Percentiles rank a stretch among this genome's conserved stretches.
These are phyloP conservation scores for Eupithecia abbreviata DNA, from an alignment of 2,888 invertebrate species.

Conservation along the genomic window DNA sequence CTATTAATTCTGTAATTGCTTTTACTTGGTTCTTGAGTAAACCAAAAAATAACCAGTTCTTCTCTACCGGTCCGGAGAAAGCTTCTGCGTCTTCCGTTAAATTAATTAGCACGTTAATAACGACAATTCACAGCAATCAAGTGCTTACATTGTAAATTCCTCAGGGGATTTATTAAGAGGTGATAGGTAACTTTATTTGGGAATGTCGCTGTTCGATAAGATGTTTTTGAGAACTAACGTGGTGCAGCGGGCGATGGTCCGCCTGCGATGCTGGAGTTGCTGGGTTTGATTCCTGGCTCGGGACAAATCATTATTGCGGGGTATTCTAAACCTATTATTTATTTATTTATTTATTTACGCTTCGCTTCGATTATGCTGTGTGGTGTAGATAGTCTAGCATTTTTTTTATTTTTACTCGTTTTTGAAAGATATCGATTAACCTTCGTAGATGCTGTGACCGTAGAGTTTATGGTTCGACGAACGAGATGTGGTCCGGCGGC, in stretches of 20 bases:
- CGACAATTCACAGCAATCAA: slow-evolving; percentile 39
- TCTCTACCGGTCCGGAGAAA: slow-evolving; percentile 34
- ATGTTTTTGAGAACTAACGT: neutral
- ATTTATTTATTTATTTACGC: no score
- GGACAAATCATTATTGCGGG: no score
- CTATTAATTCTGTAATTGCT: neutral
- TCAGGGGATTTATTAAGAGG: neutral
- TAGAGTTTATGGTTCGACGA: no score
- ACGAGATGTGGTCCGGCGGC: no score
- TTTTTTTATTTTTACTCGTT: no score
- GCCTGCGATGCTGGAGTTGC: neutral
- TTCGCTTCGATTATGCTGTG: no score
- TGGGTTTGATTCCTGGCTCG: neutral
- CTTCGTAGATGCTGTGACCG: no score
- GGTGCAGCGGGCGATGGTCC: neutral
- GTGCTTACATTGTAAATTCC: slow-evolving; percentile 33
- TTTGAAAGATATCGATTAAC: no score
- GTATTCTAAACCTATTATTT: no score
- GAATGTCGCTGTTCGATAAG: neutral
- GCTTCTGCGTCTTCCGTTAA: slow-evolving; percentile 34
- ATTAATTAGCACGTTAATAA: slow-evolving; percentile 39
- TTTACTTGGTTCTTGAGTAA: neutral
- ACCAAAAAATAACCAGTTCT: slow-evolving; percentile 19
- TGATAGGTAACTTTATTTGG: neutral
- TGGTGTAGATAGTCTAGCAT: no score